Base-by-base conservation (phyloP, 1,140 invertebrate genomes). In the Gonatopus flavifemur region DNA sequence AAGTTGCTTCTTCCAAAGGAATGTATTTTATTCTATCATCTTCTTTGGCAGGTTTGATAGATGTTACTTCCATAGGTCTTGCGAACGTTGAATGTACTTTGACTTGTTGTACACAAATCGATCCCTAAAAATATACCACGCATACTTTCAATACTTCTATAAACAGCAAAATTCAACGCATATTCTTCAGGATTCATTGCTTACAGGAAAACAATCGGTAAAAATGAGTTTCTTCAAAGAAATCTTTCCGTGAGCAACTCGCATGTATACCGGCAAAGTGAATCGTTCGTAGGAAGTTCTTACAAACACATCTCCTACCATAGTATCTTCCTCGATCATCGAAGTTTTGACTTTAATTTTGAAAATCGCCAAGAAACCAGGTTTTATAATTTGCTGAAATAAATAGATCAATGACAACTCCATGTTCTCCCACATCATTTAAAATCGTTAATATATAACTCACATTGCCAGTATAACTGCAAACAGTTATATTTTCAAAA, bases 131-230 rank as follows among this genome's bases (percentile, higher is more conserved):
- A 35, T 25, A 36, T 20, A 43, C 43, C 19, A 24, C 21, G 31
- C 13, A 43, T 22, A 41, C 35, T 36, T 41, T 49, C 33, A 15
- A 38, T 25, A 12, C 7, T 12, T 21, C 22, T 18, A 33, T 24
- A 19, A 33, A 24, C 20, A 8, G 8, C 21, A 38, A 31, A 20
- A 43, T 31, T n/a, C n/a, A 55, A 19, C n/a, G n/a, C n/a, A 39
- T 24, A 40, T 21, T 10, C 47, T 36, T 19, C 16, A 20, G 0
- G n/a, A 37, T 25, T 18, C 28, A 39, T 28, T 43, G 83, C 84
- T 84, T 80, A 90, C 89, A 25, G 91, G 91, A 82, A 92, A 93
- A 57, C 88, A 89, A 72, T 91, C 84, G 49, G 87, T 83, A 70
- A 93, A 91, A 35, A 85, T 75, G 12, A 93, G 68, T 55, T 83